These are phyloP conservation scores for Hydractinia echinata DNA, from an alignment of 30 jellyfish, hydroid and myxozoan genomes.

Conservation along the genomic window DNA sequence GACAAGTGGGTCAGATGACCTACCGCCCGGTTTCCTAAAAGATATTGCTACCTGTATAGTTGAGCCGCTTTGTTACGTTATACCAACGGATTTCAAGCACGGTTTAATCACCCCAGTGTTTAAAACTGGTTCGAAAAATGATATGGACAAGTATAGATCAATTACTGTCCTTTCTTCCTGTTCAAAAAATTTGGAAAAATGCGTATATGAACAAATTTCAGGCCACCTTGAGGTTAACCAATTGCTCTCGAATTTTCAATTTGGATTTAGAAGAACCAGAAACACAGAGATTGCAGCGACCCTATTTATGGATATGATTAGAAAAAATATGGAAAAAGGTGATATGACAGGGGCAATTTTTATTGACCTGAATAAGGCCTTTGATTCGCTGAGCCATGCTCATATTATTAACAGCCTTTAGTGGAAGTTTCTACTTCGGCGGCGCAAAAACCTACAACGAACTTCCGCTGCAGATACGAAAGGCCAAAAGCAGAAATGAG, in stretches of 20 bases:
- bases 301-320: constrained; percentile 42
- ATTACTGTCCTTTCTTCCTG: constrained; percentile 29
- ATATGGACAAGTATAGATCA: constrained; percentile 44
- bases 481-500: no score
- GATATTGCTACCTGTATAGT: background rate
- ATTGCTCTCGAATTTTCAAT: constrained; percentile 41
- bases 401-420: background rate
- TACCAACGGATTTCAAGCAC: background rate
- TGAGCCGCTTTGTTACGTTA: background rate
- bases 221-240: constrained; percentile 38
- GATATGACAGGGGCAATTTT: constrained; percentile 51
- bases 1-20: background rate
- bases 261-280: constrained; percentile 43
- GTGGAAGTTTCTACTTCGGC: no score
- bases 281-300: constrained; percentile 57
- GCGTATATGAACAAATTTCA: constrained; percentile 43
- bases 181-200: constrained; percentile 37
- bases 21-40: background rate
- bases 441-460: no score
- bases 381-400: background rate
- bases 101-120: background rate
- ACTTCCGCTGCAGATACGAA: no score
- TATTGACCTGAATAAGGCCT: constrained; percentile 48
- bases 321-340: constrained; percentile 36
- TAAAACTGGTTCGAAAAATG: constrained; percentile 34